Evolutionary conservation across 2,888 invertebrate species (phyloP).

Genomic region (Nesidiocoris tenuis): DNA sequence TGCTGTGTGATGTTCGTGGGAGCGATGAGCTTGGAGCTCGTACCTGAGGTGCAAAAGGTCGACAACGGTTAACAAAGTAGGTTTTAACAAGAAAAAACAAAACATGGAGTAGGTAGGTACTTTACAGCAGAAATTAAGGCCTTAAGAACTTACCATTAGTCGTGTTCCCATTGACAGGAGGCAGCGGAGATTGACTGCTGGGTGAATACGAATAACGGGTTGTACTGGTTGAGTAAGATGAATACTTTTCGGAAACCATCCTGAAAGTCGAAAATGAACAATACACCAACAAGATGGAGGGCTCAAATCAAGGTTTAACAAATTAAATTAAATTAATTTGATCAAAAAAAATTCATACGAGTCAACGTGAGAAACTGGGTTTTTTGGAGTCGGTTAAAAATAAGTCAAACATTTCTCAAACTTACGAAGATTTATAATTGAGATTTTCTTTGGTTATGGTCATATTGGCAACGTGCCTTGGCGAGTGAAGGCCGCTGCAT

Average conservation of each 20-base stretch:
- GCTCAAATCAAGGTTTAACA: too few relatives aligned
- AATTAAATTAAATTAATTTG: too few relatives aligned
- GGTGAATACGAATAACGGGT: conserved; percentile 15
- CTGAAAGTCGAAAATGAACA: neutral
- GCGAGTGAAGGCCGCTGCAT: conserved; percentile 42
- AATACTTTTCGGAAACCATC: conserved; percentile 38
- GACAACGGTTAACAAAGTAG: neutral
- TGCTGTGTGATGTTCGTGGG: conserved; percentile 42
- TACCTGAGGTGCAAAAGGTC: too few relatives aligned
- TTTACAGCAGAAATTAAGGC: too few relatives aligned
- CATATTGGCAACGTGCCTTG: conserved; percentile 44
- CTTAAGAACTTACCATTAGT: conserved; percentile 18
- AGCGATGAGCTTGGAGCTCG: conserved; percentile 38
- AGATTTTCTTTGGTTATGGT: conserved; percentile 43
- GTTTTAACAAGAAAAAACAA: too few relatives aligned
- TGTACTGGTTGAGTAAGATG: conserved; percentile 21
- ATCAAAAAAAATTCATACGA: neutral
- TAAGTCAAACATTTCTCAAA: too few relatives aligned
- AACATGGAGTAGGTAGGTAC: too few relatives aligned
- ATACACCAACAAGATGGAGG: too few relatives aligned
- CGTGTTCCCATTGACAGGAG: conserved; percentile 17
- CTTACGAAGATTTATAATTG: conserved; percentile 46
- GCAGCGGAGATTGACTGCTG: conserved; percentile 17
- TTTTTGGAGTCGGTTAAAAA: too few relatives aligned
- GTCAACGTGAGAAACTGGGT: too few relatives aligned